phyloP scores from a whole-genome alignment of 2,888 invertebrate genomes.

The Pollenia amentaria region DNA sequence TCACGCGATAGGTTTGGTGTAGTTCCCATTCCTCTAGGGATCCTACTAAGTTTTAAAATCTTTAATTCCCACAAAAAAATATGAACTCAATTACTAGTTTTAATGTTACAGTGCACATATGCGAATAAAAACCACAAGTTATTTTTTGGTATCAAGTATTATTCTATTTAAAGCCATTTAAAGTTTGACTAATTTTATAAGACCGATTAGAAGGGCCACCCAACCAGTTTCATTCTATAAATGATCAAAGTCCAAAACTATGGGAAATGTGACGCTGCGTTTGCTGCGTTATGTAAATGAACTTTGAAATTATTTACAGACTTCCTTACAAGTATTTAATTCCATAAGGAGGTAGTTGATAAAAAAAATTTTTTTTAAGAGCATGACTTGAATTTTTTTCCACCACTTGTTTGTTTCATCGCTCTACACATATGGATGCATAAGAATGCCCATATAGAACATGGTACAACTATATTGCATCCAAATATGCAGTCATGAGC shows the following conservation, averaged over 20 bases:
- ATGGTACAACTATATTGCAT: not conserved
- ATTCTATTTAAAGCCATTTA: no score
- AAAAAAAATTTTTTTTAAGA: not conserved
- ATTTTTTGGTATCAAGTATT: no score
- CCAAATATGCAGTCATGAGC: conserved; percentile 18
- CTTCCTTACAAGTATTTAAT: conserved; percentile 24
- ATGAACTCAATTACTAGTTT: no score
- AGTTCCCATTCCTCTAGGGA: no score
- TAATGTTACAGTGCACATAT: no score
- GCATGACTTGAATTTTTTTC: conserved; percentile 36
- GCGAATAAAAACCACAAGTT: no score
- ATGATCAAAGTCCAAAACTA: not conserved
- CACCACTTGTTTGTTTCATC: conserved; percentile 11
- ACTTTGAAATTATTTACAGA: conserved; percentile 26
- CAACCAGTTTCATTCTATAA: not conserved
- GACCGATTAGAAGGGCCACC: conserved; percentile 24
- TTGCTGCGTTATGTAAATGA: not conserved
- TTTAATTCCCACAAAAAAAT: no score
- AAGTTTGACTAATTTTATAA: not conserved
- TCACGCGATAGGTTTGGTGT: no score
- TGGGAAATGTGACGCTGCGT: not conserved
- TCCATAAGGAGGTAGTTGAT: conserved; percentile 1
- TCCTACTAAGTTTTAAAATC: no score
- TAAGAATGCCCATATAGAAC: conserved; percentile 40
- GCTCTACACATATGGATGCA: conserved; percentile 15